phyloP scores from a whole-genome alignment of 2,797 vertebrate genomes.

The Clarias laeviceps region DNA sequence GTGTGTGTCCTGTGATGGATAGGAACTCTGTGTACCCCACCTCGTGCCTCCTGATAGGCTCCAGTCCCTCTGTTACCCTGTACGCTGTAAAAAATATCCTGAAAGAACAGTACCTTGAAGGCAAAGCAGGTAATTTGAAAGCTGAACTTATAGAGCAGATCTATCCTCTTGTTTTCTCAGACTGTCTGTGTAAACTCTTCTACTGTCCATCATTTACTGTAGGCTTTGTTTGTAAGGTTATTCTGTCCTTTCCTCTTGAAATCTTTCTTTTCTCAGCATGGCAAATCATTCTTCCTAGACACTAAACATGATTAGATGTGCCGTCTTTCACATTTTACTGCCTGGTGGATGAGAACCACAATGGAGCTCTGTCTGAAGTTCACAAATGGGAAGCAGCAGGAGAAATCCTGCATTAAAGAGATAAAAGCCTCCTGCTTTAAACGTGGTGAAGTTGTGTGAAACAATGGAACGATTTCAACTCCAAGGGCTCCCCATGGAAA shows the following conservation, averaged over 20 bases:
- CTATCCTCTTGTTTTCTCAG: background rate
- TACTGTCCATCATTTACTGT: background rate
- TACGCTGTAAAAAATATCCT: background rate
- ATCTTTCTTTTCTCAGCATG: background rate
- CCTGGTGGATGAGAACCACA: slow-evolving; percentile 50
- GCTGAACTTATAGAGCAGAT: background rate
- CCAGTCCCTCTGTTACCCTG: too few relatives aligned
- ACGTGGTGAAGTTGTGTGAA: slow-evolving; percentile 35
- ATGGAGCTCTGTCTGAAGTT: slow-evolving; percentile 58
- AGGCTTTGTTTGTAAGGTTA: background rate
- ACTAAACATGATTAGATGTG: slow-evolving; percentile 13
- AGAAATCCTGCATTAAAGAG: slow-evolving; percentile 30
- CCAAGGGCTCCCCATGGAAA: slow-evolving; percentile 28
- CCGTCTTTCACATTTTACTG: slow-evolving; percentile 42
- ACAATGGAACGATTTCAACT: slow-evolving; percentile 32
- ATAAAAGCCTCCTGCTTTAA: slow-evolving; percentile 34
- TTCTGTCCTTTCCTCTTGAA: background rate
- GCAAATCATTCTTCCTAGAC: slow-evolving; percentile 24
- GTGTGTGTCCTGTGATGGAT: too few relatives aligned
- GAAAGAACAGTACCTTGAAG: background rate
- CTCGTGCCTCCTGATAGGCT: too few relatives aligned
- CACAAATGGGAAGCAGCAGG: slow-evolving; percentile 54
- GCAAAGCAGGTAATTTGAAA: background rate
- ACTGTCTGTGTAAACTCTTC: background rate
- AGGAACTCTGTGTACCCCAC: too few relatives aligned